Base-by-base conservation (phyloP, 2,113 vertebrate species). In the Epinephelus lanceolatus region DNA sequence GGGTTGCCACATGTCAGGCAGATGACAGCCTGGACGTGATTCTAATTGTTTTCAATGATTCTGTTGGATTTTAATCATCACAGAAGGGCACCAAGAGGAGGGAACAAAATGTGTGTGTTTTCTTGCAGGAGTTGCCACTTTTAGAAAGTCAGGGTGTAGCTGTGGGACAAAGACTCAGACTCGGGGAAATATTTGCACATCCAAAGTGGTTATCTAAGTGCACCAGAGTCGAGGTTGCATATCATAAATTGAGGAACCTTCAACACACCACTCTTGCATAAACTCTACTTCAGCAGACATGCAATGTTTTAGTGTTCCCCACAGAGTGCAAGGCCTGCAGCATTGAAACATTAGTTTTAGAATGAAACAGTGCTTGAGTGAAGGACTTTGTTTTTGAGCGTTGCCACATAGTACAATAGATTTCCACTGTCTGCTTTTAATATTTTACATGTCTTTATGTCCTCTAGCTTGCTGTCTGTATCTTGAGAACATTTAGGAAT, bases 31-130 rank as follows among this genome's bases (percentile, higher is more conserved):
- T 66, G 72, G 87, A 90, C 73, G 85, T 93, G 88, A 92, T 91
- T 93, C 91, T 95, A 94, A 95, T 94, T 91, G 94, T 91, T 93
- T 95, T 88, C 90, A 93, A 94, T 94, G 94, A 94, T 90, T 92
- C 68, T 86, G 76, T 93, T 89, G 91, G 85, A 90, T 91, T 90
- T 86, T 92, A 91, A 93, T 90, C 78, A 47, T 81, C 81, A 84
- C 62, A 81, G 83, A 91, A 86, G 60, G 89, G 84, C 66, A 74
- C 61, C 2, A 21, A 71, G 68, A 70, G 45, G 65, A 59, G 67
- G 71, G 42, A 84, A 60, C 51, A 72, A 78, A 82, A 87, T 80
- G 69, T 65, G 19, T 61, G 19, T 61, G 27, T 56, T 74, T 82
- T 69, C 78, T 79, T 70, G 30, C 63, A 9, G 1, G 19, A 79